Conservation (phyloP, 2,113 vertebrate genomes). For the Halcyon senegalensis region DNA sequence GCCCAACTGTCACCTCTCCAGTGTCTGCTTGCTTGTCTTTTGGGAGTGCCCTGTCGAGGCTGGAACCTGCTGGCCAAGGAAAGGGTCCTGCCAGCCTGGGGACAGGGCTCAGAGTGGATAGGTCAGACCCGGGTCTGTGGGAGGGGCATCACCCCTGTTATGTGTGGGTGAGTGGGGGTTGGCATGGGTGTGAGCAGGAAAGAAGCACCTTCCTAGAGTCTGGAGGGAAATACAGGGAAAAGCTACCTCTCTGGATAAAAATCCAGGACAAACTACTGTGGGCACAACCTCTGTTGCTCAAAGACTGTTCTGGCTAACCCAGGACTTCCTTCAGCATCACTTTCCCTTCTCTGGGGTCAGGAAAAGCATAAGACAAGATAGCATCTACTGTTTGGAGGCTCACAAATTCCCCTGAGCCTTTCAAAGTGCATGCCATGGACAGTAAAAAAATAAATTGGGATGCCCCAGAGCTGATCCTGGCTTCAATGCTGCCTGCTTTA, state of each 20-base stretch:
- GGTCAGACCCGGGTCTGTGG: accelerated
- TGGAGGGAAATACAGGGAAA: background rate
- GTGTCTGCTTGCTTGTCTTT: background rate
- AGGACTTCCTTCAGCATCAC: too few relatives aligned
- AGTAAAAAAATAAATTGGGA: too few relatives aligned
- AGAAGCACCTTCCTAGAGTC: background rate
- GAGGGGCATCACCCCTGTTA: background rate
- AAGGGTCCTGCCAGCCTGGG: background rate
- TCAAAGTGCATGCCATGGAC: too few relatives aligned
- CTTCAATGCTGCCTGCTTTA: too few relatives aligned
- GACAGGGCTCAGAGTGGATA: background rate
- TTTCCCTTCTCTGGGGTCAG: too few relatives aligned
- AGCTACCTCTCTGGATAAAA: background rate
- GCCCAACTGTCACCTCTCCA: background rate
- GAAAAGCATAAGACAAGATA: too few relatives aligned
- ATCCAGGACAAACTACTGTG: too few relatives aligned
- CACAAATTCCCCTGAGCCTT: too few relatives aligned
- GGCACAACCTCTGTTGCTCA: too few relatives aligned
- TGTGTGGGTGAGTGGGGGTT: accelerated
- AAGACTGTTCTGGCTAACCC: too few relatives aligned
- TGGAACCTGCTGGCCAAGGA: background rate
- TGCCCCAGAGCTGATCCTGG: too few relatives aligned
- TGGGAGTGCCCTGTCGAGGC: background rate
- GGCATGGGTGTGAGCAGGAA: background rate
- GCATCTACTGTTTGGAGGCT: too few relatives aligned